Conservation (phyloP, 2,888 invertebrate species). For the Spodoptera exigua region DNA sequence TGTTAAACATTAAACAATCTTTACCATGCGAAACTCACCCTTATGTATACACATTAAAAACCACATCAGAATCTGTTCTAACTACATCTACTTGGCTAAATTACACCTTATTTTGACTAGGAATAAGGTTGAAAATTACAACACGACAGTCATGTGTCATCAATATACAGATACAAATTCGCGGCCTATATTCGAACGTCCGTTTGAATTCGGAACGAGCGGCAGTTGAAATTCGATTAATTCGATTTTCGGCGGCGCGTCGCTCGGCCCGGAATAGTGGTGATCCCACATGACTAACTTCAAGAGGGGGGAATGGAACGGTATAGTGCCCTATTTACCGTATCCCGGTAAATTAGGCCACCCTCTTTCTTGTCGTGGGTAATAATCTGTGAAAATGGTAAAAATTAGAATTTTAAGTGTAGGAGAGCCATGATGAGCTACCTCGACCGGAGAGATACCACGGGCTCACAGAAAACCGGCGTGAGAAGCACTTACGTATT, state of each 20-base stretch:
- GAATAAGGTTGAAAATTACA: constrained; percentile 9
- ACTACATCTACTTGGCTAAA: too few species aligned
- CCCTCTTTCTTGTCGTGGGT: neutral
- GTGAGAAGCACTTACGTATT: too few species aligned
- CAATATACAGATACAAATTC: constrained; percentile 53
- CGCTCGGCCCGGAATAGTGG: constrained; percentile 19
- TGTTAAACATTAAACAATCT: constrained; percentile 38
- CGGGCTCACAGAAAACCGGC: too few species aligned
- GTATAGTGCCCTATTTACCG: constrained; percentile 25
- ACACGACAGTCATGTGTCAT: too few species aligned
- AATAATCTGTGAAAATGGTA: too few species aligned
- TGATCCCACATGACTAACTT: constrained; percentile 33
- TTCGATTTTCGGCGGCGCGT: constrained; percentile 70
- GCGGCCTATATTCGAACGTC: constrained; percentile 74
- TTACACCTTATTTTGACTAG: too few species aligned
- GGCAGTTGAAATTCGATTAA: constrained; percentile 70
- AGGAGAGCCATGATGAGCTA: too few species aligned
- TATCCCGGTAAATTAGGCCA: constrained; percentile 21
- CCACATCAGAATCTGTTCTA: neutral
- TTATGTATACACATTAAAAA: constrained; percentile 10
- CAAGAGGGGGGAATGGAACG: constrained; percentile 34
- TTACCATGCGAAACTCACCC: constrained; percentile 17
- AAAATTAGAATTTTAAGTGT: too few species aligned
- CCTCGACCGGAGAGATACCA: too few species aligned
- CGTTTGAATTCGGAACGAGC: constrained; percentile 72